Evolutionary conservation across 2,888 invertebrate species (phyloP), one percentile per base, ranked within the genome.

Genomic region (Apodemia hepburni): DNA sequence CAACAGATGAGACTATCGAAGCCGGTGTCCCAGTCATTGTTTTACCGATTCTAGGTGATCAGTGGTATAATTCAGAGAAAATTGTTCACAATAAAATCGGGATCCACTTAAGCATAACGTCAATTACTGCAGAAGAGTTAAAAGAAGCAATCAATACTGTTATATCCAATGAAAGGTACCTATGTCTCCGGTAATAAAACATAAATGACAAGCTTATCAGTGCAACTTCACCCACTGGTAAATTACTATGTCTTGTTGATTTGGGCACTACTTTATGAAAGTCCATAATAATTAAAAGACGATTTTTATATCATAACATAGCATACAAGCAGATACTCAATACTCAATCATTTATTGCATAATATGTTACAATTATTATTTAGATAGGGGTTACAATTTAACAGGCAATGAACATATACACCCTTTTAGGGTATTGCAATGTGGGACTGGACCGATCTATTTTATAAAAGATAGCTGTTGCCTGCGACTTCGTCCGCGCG

Each of bases 41-140:
- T 15, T 59, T 68, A 54, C 68, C 68, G 3, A 62, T 68, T 38
- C 27, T 68, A n/a, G 63, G 47, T 9, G 68, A 68, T 38, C 68
- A 68, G 42, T 61, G 60, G 61, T 65, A 65, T 12, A 68, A 66
- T 11, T 61, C 61, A 3, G 64, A 66, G 29, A 68, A 66, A 42
- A 65, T 62, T 33, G 62, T 65, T 11, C 60, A 64, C 17, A 62
- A 65, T 22, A 63, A 62, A 35, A 65, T 68, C 29, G 68, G 68
- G 8, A 42, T 61, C 8, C 58, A 58, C 45, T 51, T 66, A 27
- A 58, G 49, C 22, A 11, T 64, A 17, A 22, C 54, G 0, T 18
- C 51, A 6, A 18, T 51, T 15, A 51, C 51, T 11, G 51, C 51
- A 22, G 12, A 12, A 18, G 27, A 51, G 15, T 18, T 51, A 22